Conservation (phyloP, 2,888 invertebrate species). For the Eupithecia tripunctaria region DNA sequence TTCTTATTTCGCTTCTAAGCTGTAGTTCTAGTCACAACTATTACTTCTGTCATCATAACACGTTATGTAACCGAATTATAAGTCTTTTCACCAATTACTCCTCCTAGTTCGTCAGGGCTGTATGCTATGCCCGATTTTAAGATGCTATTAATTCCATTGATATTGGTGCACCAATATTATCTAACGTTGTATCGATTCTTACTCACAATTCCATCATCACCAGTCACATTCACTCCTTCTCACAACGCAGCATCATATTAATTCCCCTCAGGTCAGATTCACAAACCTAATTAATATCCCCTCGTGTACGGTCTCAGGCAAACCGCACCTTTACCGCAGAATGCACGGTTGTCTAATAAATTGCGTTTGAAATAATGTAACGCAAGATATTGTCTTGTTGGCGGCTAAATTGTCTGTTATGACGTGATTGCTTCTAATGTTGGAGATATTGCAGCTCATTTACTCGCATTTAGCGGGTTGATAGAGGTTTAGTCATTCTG, state of each 20-base stretch:
- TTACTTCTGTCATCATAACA: neutral
- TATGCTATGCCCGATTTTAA: too few species aligned
- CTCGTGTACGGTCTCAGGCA: conserved; percentile 13
- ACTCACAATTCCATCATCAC: neutral
- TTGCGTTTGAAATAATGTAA: conserved; percentile 78
- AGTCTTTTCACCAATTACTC: neutral
- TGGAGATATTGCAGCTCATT: conserved; percentile 29
- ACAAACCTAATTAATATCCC: conserved; percentile 12
- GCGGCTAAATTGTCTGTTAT: conserved; percentile 43
- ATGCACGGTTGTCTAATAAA: conserved; percentile 74
- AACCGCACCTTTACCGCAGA: conserved; percentile 51
- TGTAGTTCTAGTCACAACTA: too few species aligned
- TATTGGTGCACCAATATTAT: neutral
- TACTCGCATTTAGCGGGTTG: conserved; percentile 17
- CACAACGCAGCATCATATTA: neutral
- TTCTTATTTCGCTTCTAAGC: neutral
- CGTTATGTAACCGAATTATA: neutral
- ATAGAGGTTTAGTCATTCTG: neutral
- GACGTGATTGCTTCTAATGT: conserved; percentile 41
- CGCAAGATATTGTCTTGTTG: conserved; percentile 47
- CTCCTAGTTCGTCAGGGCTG: too few species aligned
- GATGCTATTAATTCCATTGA: too few species aligned
- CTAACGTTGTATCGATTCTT: neutral
- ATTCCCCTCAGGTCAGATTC: neutral
- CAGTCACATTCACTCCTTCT: neutral